Conservation (phyloP, 2,797 vertebrate species). For the Linurgus olivaceus region DNA sequence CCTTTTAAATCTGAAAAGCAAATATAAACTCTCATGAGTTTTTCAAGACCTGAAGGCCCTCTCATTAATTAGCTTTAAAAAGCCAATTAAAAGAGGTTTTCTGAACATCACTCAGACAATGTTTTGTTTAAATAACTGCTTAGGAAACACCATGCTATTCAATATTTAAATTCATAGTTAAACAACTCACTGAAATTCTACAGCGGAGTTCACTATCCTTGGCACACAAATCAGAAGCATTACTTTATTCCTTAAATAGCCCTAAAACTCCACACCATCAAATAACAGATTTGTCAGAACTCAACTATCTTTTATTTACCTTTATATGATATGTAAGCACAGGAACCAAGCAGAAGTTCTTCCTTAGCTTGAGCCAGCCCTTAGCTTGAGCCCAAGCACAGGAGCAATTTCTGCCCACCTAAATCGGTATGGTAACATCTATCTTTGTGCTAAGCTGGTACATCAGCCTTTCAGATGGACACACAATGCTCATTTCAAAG, state of each 20-base stretch:
- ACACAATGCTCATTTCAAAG: not conserved
- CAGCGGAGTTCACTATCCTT: not conserved
- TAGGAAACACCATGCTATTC: not conserved
- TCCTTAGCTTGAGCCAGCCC: not conserved
- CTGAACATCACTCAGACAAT: not conserved
- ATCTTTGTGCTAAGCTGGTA: not conserved
- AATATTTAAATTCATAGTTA: not conserved
- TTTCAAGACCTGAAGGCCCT: not conserved
- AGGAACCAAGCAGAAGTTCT: not conserved
- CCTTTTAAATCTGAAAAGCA: constrained; percentile 25
- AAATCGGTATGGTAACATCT: rapidly evolving
- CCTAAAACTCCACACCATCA: not conserved
- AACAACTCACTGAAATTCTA: not conserved
- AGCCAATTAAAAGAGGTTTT: not conserved
- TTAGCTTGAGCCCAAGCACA: not conserved
- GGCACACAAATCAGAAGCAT: not conserved
- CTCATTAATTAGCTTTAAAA: not conserved
- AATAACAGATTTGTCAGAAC: not conserved
- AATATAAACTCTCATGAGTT: not conserved
- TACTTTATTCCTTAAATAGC: not conserved
- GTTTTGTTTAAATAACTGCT: not conserved
- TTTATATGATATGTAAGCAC: not conserved
- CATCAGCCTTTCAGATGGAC: not conserved
- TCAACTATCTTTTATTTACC: not conserved
- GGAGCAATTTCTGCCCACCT: not conserved